Conservation (phyloP, 2,888 invertebrate genomes). For the Ochlodes sylvanus region DNA sequence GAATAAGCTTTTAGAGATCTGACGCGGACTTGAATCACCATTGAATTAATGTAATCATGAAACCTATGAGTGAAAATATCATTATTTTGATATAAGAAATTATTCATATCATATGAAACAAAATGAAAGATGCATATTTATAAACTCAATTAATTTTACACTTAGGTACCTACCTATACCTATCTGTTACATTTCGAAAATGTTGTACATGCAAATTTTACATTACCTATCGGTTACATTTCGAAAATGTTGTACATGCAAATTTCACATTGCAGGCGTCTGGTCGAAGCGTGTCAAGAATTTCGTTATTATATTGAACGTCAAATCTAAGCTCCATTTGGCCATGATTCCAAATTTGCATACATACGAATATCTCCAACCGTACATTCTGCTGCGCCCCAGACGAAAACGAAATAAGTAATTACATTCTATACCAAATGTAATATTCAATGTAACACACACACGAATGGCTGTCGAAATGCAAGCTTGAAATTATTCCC, state of each 20-base stretch:
- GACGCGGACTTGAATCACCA: not conserved
- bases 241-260: conserved; percentile 4
- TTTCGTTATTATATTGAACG: conserved; percentile 55
- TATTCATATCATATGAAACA: too few species aligned
- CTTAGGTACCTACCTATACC: too few species aligned
- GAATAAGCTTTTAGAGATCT: conserved; percentile 9
- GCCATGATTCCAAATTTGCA: conserved; percentile 40
- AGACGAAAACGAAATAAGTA: conserved; percentile 20
- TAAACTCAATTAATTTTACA: not conserved
- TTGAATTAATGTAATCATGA: not conserved
- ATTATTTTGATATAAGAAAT: too few species aligned
- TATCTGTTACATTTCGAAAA: not conserved
- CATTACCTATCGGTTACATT: not conserved
- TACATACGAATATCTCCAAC: not conserved
- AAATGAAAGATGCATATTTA: too few species aligned
- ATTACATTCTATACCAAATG: conserved; percentile 22
- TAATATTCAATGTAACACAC: conserved; percentile 21
- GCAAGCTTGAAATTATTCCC: conserved; percentile 48
- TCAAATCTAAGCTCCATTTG: conserved; percentile 62
- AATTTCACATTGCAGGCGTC: conserved; percentile 53
- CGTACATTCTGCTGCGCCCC: conserved; percentile 45
- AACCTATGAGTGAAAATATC: too few species aligned
- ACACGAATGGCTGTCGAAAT: conserved; percentile 38
- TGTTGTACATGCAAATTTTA: too few species aligned
- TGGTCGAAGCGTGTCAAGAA: conserved; percentile 52